A percentile compares a stretch with the other conserved stretches of the same genome.
Conservation (phyloP, 2,888 invertebrate species). For the Drosophila monieri region DNA sequence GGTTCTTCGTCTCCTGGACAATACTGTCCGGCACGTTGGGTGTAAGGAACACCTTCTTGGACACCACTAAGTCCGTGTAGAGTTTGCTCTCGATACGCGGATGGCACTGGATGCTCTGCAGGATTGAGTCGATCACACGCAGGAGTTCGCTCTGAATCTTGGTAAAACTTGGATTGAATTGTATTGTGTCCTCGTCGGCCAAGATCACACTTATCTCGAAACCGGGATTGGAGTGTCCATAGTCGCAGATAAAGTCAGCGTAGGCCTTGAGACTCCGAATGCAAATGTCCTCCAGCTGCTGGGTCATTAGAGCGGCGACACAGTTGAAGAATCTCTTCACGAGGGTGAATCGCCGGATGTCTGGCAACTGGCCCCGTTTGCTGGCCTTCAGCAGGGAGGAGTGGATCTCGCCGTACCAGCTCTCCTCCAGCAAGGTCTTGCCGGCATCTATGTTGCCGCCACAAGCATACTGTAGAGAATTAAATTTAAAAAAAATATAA, state of each 20-base stretch:
- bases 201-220: slow-evolving; percentile 84
- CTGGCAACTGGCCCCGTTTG: slow-evolving; percentile 88
- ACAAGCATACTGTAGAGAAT: slow-evolving; percentile 75
- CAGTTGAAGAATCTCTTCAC: slow-evolving; percentile 93
- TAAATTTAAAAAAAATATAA: not conserved
- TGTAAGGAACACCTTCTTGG: slow-evolving; percentile 68
- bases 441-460: slow-evolving; percentile 88
- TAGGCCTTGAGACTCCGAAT: slow-evolving; percentile 91
- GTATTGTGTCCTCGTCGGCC: slow-evolving; percentile 85
- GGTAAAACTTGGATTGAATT: slow-evolving; percentile 90
- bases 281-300: slow-evolving; percentile 92
- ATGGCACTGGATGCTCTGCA: slow-evolving; percentile 88
- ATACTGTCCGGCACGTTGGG: slow-evolving; percentile 91
- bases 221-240: slow-evolving; percentile 89
- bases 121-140: slow-evolving; percentile 89
- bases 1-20: slow-evolving; percentile 86
- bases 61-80: slow-evolving; percentile 79
- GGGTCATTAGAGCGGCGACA: slow-evolving; percentile 94
- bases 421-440: slow-evolving; percentile 87
- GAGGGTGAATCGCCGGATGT: slow-evolving; percentile 87
- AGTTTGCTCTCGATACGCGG: slow-evolving; percentile 92
- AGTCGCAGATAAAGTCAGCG: slow-evolving; percentile 90
- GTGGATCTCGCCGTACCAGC: slow-evolving; percentile 84
- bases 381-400: slow-evolving; percentile 85
- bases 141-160: slow-evolving; percentile 89